These are phyloP conservation scores for Oplegnathus fasciatus DNA, from an alignment of 2,113 vertebrate genomes.

Conservation along the genomic window DNA sequence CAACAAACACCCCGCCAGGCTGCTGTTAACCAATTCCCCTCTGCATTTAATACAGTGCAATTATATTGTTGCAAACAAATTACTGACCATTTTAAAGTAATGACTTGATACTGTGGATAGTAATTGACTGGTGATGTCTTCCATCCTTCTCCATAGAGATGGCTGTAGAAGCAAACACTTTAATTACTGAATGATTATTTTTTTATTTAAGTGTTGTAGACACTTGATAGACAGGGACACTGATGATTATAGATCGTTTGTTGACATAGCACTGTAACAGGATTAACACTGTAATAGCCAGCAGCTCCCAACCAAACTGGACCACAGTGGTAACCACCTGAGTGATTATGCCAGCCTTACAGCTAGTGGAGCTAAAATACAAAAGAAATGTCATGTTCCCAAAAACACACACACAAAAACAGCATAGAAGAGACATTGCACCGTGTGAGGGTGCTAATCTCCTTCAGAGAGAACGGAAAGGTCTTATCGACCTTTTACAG, in stretches of 20 bases:
- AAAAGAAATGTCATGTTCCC: background rate
- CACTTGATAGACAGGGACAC: background rate
- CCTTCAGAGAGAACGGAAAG: slow-evolving; percentile 1
- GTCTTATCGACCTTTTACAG: slow-evolving; percentile 43
- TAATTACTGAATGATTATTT: background rate
- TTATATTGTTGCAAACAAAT: slow-evolving; percentile 37
- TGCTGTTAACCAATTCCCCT: background rate
- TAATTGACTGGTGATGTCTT: slow-evolving; percentile 15
- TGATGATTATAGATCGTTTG: slow-evolving; percentile 14
- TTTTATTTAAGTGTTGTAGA: background rate
- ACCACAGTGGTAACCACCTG: background rate
- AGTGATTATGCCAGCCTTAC: background rate
- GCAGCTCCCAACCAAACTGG: background rate
- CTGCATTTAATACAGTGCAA: slow-evolving; percentile 21
- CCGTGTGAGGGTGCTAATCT: slow-evolving; percentile 42
- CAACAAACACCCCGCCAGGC: background rate
- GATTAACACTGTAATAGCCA: background rate
- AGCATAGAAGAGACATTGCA: slow-evolving; percentile 6
- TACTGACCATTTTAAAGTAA: slow-evolving; percentile 26
- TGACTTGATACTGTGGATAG: background rate
- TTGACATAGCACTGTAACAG: background rate
- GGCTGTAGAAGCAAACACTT: background rate
- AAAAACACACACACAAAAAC: background rate
- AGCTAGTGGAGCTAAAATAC: background rate
- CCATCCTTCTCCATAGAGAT: background rate